These are phyloP conservation scores for Rhodinocichla rosea DNA, from an alignment of 2,113 vertebrate species.

Conservation along the genomic window DNA sequence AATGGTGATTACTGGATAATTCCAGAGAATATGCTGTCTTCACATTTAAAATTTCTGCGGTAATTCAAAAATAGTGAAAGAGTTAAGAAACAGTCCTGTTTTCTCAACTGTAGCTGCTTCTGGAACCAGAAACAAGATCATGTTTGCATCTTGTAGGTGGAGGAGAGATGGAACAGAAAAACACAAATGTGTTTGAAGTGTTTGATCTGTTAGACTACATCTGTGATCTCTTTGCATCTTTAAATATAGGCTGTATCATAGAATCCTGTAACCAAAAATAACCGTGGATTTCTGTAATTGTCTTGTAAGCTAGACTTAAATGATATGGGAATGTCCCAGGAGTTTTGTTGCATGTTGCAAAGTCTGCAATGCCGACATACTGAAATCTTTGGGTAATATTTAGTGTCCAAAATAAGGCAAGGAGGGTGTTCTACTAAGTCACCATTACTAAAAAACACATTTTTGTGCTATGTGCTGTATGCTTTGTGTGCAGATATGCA, in stretches of 20 bases:
- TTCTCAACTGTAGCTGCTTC: background rate
- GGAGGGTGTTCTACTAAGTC: background rate
- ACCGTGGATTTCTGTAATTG: background rate
- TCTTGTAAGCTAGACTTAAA: background rate
- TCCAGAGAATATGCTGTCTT: background rate
- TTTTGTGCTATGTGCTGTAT: background rate
- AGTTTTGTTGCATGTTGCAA: background rate
- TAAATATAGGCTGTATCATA: background rate
- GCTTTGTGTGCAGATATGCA: background rate
- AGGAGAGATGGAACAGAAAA: background rate
- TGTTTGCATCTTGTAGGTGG: background rate
- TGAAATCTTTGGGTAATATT: background rate
- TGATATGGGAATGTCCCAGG: background rate
- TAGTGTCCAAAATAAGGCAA: background rate
- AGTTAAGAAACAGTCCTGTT: background rate
- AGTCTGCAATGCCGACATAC: background rate
- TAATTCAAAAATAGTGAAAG: background rate
- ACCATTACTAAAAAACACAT: background rate
- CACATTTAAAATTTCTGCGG: background rate
- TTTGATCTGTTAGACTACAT: background rate
- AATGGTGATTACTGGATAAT: background rate
- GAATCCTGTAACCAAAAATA: background rate
- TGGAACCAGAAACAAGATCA: background rate
- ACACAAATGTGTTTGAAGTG: background rate
- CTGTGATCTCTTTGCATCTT: background rate